A percentile compares a stretch with the other conserved stretches of the same genome.
Conservation (phyloP, 1,140 invertebrate species). For the Drosophila nannoptera region DNA sequence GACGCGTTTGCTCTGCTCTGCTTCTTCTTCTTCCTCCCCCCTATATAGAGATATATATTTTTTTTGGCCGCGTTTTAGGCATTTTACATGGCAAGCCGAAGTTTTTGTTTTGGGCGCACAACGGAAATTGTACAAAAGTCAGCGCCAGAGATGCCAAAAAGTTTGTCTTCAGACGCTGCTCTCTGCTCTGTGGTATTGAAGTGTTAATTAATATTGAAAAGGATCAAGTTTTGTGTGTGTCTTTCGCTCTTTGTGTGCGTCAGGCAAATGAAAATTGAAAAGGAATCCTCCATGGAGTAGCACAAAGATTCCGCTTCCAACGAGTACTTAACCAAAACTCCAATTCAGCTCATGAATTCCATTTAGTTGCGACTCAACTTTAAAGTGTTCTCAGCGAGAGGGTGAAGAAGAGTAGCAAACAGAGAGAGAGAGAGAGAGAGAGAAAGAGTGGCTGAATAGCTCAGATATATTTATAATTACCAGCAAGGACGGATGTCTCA, state of each 20-base stretch:
- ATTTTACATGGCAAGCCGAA: constrained; percentile 50
- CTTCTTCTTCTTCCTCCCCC: neutral
- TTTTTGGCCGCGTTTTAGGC: constrained; percentile 41
- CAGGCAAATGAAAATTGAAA: constrained; percentile 58
- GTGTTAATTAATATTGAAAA: constrained; percentile 79
- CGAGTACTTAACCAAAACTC: constrained; percentile 13
- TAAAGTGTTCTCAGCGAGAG: neutral
- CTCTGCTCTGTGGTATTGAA: constrained; percentile 69
- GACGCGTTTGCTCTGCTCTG: constrained; percentile 44
- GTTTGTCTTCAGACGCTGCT: constrained; percentile 53
- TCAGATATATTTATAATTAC: constrained; percentile 6
- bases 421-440: no score
- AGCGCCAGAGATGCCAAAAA: constrained; percentile 52
- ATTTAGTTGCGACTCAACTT: constrained; percentile 2
- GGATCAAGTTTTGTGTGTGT: constrained; percentile 73
- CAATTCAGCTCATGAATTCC: constrained; percentile 28
- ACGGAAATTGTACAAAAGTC: constrained; percentile 69
- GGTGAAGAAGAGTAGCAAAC: no score
- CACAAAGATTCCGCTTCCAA: constrained; percentile 1
- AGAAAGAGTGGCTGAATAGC: no score
- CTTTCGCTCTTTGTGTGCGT: constrained; percentile 48
- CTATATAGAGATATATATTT: neutral
- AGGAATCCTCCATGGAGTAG: constrained; percentile 37
- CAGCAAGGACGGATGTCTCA: neutral
- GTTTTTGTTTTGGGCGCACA: constrained; percentile 55